Percentiles rank a stretch among this genome's conserved stretches.
Conservation (phyloP, 2,113 vertebrate genomes). For the Heteronetta atricapilla region DNA sequence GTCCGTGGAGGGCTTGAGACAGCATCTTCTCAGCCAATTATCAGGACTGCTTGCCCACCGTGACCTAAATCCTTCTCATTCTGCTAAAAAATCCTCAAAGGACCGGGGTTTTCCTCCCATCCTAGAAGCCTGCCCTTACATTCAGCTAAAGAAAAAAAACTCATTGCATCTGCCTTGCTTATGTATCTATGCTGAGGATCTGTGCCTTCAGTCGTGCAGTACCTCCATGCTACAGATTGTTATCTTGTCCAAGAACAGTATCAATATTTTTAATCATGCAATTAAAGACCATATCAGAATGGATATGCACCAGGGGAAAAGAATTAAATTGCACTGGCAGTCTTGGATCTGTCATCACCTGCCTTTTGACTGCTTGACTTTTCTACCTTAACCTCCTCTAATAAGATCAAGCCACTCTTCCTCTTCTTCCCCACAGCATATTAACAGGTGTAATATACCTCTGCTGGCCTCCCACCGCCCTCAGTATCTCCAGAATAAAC, state of each 20-base stretch:
- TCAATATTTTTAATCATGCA: constrained; percentile 26
- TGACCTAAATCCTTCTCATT: neutral
- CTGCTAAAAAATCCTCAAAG: neutral
- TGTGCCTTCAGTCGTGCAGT: neutral
- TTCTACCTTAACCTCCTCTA: neutral
- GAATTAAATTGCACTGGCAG: neutral
- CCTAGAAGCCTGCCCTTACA: neutral
- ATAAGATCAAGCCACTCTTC: neutral
- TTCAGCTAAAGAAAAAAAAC: neutral
- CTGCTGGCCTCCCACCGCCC: neutral
- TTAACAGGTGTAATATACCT: neutral
- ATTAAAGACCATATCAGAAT: neutral
- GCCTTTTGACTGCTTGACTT: neutral
- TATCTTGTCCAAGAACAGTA: neutral
- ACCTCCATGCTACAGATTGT: neutral
- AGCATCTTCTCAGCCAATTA: neutral
- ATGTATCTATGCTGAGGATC: neutral
- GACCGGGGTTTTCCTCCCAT: neutral
- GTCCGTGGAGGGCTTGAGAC: neutral
- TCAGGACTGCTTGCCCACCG: neutral
- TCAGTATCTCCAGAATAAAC: neutral
- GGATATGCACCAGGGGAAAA: neutral
- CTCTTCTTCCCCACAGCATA: neutral
- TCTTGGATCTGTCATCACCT: neutral
- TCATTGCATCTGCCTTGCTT: fast-evolving